Base-by-base conservation (phyloP, 2,797 vertebrate genomes). In the Alcedo atthis region DNA sequence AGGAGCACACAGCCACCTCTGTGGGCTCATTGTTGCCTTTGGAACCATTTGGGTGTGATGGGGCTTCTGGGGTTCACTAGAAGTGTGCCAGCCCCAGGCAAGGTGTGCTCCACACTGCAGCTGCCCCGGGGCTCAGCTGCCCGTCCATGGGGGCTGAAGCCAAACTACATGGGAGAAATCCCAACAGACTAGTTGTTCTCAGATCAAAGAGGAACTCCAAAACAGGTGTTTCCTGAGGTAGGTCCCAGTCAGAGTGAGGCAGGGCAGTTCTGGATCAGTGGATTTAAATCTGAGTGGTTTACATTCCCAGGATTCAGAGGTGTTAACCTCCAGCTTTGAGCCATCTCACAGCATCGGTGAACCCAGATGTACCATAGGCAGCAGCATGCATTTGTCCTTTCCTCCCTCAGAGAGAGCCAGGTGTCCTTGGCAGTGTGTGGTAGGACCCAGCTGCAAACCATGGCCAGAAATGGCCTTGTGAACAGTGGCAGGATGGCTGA, bases 161-260 rank as follows among this genome's bases (percentile, higher is more conserved):
- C 30, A 73, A 62, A 61, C 8, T 32, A 24, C 0, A 0, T 43
- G 33, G 33, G 33, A 66, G 43, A 90, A 85, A 54, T 64, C n/a
- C 54, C 63, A 12, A 22, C 74, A 59, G 14, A 4, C 26, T 81
- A 9, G 10, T 40, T 9, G 2, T 61, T 90, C 81, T 67, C 45
- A 84, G 40, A 46, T 48, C 18, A 57, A 53, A 71, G 58, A 82
- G 48, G 64, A 74, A 67, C 6, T 45, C 45, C 17, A 63, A 94
- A 77, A 15, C 22, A 43, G 49, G 20, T 61, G 26, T 73, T 91
- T 81, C 55, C 62, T 62, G 81, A 53, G 32, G 10, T 69, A 5
- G 3, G 9, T 74, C 22, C 35, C 0, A 0, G 9, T 48, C 62
- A 22, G 12, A 21, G 9, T 4, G 3, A 5, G 5, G 8, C 26